Evolutionary conservation across 2,113 vertebrate genomes (phyloP).

Genomic region (Lampris incognitus): DNA sequence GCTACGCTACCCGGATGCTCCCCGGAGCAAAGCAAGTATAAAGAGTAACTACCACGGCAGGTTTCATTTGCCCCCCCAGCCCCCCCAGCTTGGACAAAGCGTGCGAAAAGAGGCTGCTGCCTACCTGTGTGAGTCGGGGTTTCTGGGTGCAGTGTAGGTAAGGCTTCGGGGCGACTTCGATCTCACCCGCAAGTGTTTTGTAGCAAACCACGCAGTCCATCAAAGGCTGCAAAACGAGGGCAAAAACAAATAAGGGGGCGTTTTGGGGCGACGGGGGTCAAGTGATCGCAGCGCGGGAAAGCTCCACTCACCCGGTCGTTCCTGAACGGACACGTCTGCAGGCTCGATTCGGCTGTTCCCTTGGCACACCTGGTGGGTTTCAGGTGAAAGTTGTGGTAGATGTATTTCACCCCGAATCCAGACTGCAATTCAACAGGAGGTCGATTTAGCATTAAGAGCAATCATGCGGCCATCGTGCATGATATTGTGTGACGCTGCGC

Average conservation of each 20-base stretch:
- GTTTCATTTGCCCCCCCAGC: no score
- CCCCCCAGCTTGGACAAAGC: no score
- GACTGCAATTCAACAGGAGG: slow-evolving; percentile 50
- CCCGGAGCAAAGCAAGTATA: no score
- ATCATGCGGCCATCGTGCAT: not conserved
- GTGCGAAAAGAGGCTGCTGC: no score
- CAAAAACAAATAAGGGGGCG: not conserved
- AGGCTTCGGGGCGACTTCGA: slow-evolving; percentile 64
- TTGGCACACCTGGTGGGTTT: slow-evolving; percentile 78
- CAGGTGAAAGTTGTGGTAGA: slow-evolving; percentile 76
- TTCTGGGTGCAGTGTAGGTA: slow-evolving; percentile 81
- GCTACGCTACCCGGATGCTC: no score
- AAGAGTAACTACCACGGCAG: no score
- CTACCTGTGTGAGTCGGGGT: slow-evolving; percentile 74
- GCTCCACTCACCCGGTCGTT: slow-evolving; percentile 74
- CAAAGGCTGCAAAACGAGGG: slow-evolving; percentile 69
- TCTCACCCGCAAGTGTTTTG: slow-evolving; percentile 52
- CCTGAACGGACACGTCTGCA: slow-evolving; percentile 70
- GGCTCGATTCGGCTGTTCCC: slow-evolving; percentile 27
- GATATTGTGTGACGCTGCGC: not conserved
- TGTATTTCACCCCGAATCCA: slow-evolving; percentile 63
- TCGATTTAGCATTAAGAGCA: not conserved
- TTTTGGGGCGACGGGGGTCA: no score
- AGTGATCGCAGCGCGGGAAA: no score
- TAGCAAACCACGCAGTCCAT: slow-evolving; percentile 83